These are phyloP conservation scores for Brachypalpus laphriformis DNA, from an alignment of 2,888 invertebrate species.

Conservation along the genomic window DNA sequence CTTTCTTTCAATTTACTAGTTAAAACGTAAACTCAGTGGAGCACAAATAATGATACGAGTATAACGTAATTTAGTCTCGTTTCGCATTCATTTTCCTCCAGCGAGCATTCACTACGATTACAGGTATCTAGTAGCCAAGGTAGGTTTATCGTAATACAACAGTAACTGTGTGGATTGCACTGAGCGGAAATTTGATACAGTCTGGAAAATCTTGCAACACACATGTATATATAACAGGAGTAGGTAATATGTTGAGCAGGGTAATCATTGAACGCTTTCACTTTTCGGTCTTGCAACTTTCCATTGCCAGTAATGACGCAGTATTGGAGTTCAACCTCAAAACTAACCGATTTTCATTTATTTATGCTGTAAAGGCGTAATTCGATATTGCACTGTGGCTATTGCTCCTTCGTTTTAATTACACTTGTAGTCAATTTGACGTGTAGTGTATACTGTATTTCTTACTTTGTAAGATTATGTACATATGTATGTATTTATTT, in stretches of 20 bases:
- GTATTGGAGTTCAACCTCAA: background rate
- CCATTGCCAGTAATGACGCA: conserved; percentile 14
- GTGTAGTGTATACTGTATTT: too few relatives aligned
- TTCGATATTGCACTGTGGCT: background rate
- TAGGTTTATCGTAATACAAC: conserved; percentile 5
- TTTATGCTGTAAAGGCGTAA: conserved; percentile 8
- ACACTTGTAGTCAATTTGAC: background rate
- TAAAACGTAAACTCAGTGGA: background rate
- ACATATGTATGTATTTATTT: background rate
- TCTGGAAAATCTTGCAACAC: conserved; percentile 40
- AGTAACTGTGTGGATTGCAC: conserved; percentile 8
- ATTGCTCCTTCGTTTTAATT: conserved; percentile 5
- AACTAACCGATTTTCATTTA: background rate
- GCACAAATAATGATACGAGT: conserved; percentile 7
- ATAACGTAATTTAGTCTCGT: conserved; percentile 25
- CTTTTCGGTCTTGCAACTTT: conserved; percentile 63
- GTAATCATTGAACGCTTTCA: conserved; percentile 57
- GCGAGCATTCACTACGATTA: background rate
- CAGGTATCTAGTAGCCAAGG: background rate
- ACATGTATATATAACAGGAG: conserved; percentile 7
- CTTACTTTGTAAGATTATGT: too few relatives aligned
- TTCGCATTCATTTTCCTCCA: conserved; percentile 24
- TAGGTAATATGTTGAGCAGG: conserved; percentile 27
- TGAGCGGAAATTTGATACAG: conserved; percentile 42
- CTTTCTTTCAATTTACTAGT: background rate